phyloP scores from a whole-genome alignment of 2,113 vertebrate species.

The Panurus biarmicus region DNA sequence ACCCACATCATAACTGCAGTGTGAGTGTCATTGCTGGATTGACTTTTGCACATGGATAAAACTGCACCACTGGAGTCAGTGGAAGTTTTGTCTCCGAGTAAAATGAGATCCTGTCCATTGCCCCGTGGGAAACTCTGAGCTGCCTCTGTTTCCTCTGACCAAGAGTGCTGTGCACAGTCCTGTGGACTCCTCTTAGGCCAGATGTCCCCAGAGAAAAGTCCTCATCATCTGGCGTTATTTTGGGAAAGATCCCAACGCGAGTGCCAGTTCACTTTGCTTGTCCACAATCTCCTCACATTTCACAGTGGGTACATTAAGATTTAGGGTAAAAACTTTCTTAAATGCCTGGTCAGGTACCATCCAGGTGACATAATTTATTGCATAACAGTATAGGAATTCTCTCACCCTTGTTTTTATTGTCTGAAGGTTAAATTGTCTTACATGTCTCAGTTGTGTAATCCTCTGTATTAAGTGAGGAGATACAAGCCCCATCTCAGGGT shows the following conservation, averaged over 20 bases:
- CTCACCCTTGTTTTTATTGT: fast-evolving
- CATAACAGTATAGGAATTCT: background rate
- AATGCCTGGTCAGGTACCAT: background rate
- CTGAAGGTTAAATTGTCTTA: background rate
- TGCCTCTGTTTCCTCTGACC: background rate
- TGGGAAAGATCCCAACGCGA: background rate
- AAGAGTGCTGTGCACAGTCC: background rate
- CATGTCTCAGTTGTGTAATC: background rate
- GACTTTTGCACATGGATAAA: background rate
- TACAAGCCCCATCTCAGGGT: background rate
- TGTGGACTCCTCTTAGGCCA: background rate
- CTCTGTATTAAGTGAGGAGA: background rate
- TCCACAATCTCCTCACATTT: background rate
- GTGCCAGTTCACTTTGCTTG: background rate
- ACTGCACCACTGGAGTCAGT: background rate
- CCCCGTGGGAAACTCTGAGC: background rate
- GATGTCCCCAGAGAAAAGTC: background rate
- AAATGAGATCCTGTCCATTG: background rate
- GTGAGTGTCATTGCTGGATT: background rate
- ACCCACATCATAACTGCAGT: background rate
- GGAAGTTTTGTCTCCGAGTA: background rate
- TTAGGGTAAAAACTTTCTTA: background rate
- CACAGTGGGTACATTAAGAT: background rate
- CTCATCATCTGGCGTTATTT: background rate
- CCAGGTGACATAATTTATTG: fast-evolving